phyloP scores from a whole-genome alignment of 2,888 invertebrate genomes.

The Hydraecia micacea region DNA sequence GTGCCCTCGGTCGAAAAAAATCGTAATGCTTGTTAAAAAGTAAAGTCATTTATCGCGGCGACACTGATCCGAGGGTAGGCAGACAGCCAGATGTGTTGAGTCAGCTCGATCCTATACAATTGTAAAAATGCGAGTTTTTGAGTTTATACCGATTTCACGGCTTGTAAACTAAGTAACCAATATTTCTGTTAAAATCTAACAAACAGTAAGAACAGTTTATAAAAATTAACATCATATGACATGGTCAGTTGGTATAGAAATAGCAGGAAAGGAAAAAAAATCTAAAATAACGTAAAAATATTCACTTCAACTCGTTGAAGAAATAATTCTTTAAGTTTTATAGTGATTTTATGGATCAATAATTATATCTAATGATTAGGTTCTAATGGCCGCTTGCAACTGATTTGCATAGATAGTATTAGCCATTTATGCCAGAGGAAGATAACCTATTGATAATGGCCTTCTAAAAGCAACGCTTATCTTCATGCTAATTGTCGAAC shows the following conservation, averaged over 20 bases:
- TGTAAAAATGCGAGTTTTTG: not conserved
- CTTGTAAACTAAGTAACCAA: too few relatives aligned
- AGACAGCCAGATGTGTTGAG: slow-evolving; percentile 33
- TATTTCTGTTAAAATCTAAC: not conserved
- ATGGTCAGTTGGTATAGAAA: not conserved
- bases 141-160: not conserved
- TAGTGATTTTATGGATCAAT: slow-evolving; percentile 31
- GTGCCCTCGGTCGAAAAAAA: slow-evolving; percentile 53
- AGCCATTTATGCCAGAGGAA: not conserved
- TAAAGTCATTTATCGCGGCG: slow-evolving; percentile 78
- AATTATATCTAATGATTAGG: slow-evolving; percentile 28
- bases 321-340: slow-evolving; percentile 27
- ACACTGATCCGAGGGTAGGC: slow-evolving; percentile 49
- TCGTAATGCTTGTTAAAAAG: slow-evolving; percentile 80
- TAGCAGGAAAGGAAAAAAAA: not conserved
- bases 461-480: slow-evolving; percentile 14
- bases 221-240: not conserved
- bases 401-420: slow-evolving; percentile 36
- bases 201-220: too few relatives aligned
- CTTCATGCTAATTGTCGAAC: slow-evolving; percentile 40
- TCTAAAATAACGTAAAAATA: slow-evolving; percentile 10
- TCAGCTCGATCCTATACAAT: slow-evolving; percentile 6
- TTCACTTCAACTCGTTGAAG: not conserved
- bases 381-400: slow-evolving; percentile 29
- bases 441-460: not conserved